phyloP scores from a whole-genome alignment of 1,140 invertebrate species.

The Sitophilus oryzae region DNA sequence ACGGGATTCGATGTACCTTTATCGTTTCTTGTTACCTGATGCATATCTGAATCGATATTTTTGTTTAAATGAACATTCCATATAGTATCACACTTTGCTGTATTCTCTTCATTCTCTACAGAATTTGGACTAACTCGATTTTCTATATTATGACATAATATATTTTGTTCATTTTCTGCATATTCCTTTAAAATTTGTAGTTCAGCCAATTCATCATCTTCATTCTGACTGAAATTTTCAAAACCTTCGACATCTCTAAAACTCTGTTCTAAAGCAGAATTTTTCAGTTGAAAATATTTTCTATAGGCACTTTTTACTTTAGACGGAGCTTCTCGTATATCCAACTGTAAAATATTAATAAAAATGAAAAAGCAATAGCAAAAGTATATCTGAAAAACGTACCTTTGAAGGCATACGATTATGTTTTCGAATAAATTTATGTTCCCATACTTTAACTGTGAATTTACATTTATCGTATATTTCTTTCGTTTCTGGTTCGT shows the following conservation, averaged over 20 bases:
- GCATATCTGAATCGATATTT: constrained; percentile 9
- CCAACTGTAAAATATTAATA: constrained; percentile 51
- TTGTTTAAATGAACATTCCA: constrained; percentile 58
- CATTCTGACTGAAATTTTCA: constrained; percentile 24
- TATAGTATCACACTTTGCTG: constrained; percentile 21
- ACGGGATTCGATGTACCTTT: constrained; percentile 23
- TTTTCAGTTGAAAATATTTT: constrained; percentile 74
- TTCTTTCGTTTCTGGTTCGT: constrained; percentile 33
- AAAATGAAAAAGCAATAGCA: constrained; percentile 16
- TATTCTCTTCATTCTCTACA: not conserved
- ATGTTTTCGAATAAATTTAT: constrained; percentile 62
- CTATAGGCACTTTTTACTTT: constrained; percentile 71
- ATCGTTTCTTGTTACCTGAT: not conserved
- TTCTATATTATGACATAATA: not conserved
- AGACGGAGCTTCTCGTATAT: constrained; percentile 66
- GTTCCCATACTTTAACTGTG: constrained; percentile 73
- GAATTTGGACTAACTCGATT: no score
- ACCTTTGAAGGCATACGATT: constrained; percentile 68
- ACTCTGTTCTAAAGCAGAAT: constrained; percentile 61
- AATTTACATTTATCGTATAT: constrained; percentile 54
- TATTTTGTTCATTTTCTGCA: constrained; percentile 9
- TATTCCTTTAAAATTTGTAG: constrained; percentile 15
- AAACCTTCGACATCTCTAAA: constrained; percentile 49
- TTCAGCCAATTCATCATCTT: constrained; percentile 5
- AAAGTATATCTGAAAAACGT: constrained; percentile 28